Evolutionary conservation across 2,888 invertebrate species (phyloP), one percentile per base, ranked within the genome.

Genomic region (Diogma glabrata): DNA sequence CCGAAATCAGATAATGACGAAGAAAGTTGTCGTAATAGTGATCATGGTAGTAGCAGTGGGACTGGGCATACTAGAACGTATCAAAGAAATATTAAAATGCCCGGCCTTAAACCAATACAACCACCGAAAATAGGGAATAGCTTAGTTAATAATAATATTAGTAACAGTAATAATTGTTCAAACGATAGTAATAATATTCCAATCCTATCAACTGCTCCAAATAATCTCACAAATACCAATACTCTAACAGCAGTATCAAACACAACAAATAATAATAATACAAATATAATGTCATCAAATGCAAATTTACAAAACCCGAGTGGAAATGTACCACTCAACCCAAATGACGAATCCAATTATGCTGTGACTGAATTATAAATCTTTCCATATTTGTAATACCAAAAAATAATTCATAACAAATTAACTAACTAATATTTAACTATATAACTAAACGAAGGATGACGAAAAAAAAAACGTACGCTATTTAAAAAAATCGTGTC

Each of bases 341-440:
- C 69, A 57, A 69, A 66, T 56, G 69, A 69, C 52, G 69, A 69
- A 49, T 69, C 69, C 49, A 69, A 70, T 56, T 70, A 70, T 60
- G 70, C 70, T 55, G 70, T 70, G 51, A 70, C 70, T 50, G 70
- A 70, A 61, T 66, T 70, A 57, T 70, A 70, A 66, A 48, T 52
- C n/a, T n/a, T n/a, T n/a, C n/a, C n/a, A n/a, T n/a, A n/a, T n/a
- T n/a, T n/a, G n/a, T n/a, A n/a, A n/a, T 7, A 23, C 16, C 12
- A 17, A 45, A 45, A 40, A 43, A 22, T 43, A 43, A 43, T 43
- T 43, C 14, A 22, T 22, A 16, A 12, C 2, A 12, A 50, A n/a
- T 4, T 12, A 20, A 33, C n/a, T 6, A 28, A 30, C 19, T 22
- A 16, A 9, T 19, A 14, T 22, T 22, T 22, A n/a, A 19, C n/a